Evolutionary conservation across 2,797 vertebrate species (phyloP).

Genomic region (Rhinella marina): DNA sequence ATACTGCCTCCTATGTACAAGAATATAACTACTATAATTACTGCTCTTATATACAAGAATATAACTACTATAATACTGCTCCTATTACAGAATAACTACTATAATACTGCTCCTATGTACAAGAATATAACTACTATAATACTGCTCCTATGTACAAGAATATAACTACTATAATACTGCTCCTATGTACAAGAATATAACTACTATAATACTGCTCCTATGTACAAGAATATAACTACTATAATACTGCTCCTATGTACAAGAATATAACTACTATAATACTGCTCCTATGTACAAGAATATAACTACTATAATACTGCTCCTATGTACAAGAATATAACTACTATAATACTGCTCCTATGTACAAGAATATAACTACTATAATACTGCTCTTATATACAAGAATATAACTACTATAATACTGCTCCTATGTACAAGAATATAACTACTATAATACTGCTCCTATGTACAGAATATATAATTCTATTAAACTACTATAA

Average conservation of each 20-base stretch:
- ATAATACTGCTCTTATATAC: not conserved
- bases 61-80: conserved; percentile 2
- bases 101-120: conserved; percentile 1
- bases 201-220: not conserved
- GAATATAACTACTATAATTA: conserved; percentile 8
- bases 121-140: not conserved
- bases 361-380: conserved; percentile 3
- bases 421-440: not conserved
- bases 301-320: conserved; percentile 11
- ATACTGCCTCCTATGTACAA: not conserved
- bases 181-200: no score
- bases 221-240: not conserved
- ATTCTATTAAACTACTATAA: not conserved
- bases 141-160: not conserved
- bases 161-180: conserved; percentile 4
- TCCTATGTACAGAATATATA: conserved; percentile 1
- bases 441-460: conserved; percentile 1
- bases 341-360: conserved; percentile 6
- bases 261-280: conserved; percentile 13
- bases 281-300: not conserved
- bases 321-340: not conserved
- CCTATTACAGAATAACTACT: conserved; percentile 8
- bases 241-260: conserved; percentile 4
- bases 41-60: not conserved
- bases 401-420: conserved; percentile 7